phyloP scores from a whole-genome alignment of 2,113 vertebrate species.

The Pristiophorus japonicus region DNA sequence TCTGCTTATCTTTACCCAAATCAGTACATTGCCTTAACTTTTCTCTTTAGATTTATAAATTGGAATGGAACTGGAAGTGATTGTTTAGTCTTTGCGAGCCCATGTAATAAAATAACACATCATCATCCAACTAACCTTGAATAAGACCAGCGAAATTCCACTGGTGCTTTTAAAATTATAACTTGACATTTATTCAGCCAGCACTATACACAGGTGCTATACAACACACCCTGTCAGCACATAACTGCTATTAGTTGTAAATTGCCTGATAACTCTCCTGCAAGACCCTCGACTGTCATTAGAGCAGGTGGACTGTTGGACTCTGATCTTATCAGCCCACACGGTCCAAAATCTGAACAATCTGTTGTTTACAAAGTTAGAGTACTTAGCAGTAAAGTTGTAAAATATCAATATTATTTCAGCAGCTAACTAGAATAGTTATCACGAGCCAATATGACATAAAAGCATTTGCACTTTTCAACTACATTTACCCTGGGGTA shows the following conservation, averaged over 20 bases:
- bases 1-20: no score
- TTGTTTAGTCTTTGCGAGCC: background rate
- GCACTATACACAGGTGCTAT: background rate
- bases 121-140: background rate
- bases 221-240: background rate
- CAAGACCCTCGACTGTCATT: background rate
- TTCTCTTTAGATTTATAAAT: no score
- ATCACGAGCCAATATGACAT: background rate
- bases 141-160: background rate
- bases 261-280: background rate
- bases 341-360: background rate
- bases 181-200: no score
- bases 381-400: background rate
- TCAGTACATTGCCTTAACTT: no score
- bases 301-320: background rate
- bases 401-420: background rate
- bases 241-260: background rate
- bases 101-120: background rate
- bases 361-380: background rate
- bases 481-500: background rate
- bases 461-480: background rate
- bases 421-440: no score
- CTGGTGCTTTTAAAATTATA: background rate
- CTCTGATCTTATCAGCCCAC: background rate
- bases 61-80: background rate